These are phyloP conservation scores for Strigamia crassipes DNA, from an alignment of 2,888 invertebrate genomes.

Conservation along the genomic window DNA sequence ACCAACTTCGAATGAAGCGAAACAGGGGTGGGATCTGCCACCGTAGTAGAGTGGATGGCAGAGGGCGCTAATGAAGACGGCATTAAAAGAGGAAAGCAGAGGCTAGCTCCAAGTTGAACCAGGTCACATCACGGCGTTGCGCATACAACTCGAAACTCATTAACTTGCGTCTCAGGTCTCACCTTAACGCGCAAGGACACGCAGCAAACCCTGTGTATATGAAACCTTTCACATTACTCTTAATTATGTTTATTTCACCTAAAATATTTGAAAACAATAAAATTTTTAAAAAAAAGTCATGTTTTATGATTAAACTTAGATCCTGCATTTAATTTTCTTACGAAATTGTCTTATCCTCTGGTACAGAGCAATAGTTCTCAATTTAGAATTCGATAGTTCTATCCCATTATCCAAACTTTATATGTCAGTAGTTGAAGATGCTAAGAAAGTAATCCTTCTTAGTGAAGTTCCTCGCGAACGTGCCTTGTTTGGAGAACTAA, in stretches of 20 bases:
- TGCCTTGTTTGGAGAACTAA: constrained; percentile 39
- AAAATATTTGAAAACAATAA: background rate
- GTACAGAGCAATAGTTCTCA: background rate
- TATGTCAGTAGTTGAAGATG: constrained; percentile 31
- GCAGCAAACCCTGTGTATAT: background rate
- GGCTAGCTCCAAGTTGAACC: constrained; percentile 29
- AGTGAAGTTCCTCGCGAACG: background rate
- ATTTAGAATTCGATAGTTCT: constrained; percentile 29
- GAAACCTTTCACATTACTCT: constrained; percentile 6
- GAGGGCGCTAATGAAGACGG: constrained; percentile 37
- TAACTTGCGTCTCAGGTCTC: constrained; percentile 34
- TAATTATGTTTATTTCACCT: background rate
- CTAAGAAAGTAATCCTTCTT: constrained; percentile 37
- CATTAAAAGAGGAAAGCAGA: constrained; percentile 37
- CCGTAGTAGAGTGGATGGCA: constrained; percentile 15
- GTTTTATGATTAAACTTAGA: background rate
- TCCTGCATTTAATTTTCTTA: background rate
- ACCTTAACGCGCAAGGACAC: constrained; percentile 10
- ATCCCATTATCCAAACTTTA: constrained; percentile 24
- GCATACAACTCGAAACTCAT: constrained; percentile 39
- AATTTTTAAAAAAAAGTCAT: background rate
- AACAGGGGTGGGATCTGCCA: background rate
- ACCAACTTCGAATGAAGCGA: background rate
- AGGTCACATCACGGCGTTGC: constrained; percentile 13
- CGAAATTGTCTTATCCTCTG: background rate